Percentiles rank a stretch among this genome's conserved stretches.
Evolutionary conservation across 1,140 invertebrate species (phyloP).

Genomic region (Anadara kagoshimensis): DNA sequence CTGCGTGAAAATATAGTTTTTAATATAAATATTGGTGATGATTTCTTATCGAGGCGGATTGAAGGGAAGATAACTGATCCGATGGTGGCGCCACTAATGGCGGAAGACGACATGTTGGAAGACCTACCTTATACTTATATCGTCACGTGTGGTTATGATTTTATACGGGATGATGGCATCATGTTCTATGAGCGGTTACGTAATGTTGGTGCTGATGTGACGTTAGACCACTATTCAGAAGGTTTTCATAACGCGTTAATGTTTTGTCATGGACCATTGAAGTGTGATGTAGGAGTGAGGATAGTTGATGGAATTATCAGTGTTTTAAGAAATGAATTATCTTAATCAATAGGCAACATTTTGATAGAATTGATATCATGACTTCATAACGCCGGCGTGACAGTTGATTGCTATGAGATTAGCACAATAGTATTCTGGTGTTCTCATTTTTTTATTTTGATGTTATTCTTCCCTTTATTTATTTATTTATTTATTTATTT

Average conservation of each 20-base stretch:
- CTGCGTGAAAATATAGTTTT: conserved; percentile 28
- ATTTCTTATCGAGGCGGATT: conserved; percentile 42
- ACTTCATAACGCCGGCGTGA: too few relatives aligned
- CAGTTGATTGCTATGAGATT: too few relatives aligned
- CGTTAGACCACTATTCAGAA: conserved; percentile 41
- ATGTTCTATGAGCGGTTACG: conserved; percentile 55
- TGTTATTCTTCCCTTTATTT: too few relatives aligned
- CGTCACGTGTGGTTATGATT: conserved; percentile 55
- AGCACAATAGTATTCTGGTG: too few relatives aligned
- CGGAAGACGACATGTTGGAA: conserved; percentile 45
- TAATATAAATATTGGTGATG: conserved; percentile 36
- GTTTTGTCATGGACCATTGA: conserved; percentile 54
- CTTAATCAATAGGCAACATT: too few relatives aligned
- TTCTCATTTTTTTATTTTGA: too few relatives aligned
- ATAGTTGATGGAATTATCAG: conserved; percentile 48
- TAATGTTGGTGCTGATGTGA: conserved; percentile 39
- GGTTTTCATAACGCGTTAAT: conserved; percentile 55
- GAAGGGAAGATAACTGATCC: conserved; percentile 50
- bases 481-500: too few relatives aligned
- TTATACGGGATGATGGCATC: conserved; percentile 59
- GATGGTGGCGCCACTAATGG: conserved; percentile 50
- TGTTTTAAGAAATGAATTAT: conserved; percentile 21
- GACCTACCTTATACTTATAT: conserved; percentile 52
- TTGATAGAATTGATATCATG: too few relatives aligned
- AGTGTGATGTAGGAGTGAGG: conserved; percentile 40